Conservation (phyloP, 2,113 vertebrate genomes). For the Chitala chitala region DNA sequence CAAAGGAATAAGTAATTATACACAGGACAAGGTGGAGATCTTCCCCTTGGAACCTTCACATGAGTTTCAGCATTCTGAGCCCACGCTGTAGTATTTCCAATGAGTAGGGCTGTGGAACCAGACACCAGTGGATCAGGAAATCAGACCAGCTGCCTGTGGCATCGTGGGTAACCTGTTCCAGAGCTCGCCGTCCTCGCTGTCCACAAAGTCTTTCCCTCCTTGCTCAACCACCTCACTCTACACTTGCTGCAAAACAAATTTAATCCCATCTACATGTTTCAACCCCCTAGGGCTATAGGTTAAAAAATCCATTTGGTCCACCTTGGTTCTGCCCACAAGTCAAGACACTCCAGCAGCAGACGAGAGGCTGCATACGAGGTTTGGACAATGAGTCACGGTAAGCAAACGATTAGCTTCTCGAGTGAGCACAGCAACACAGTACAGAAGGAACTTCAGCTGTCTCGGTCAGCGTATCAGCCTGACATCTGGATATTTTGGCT, state of each 20-base stretch:
- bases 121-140: not conserved
- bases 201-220: not conserved
- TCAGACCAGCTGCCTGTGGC: not conserved
- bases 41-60: not conserved
- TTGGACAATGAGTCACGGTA: not conserved
- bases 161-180: not conserved
- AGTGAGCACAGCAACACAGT: not conserved
- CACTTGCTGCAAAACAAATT: not conserved
- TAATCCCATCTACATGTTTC: not conserved
- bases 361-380: no score
- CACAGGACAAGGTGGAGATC: not conserved
- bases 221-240: not conserved
- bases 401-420: not conserved
- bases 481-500: slow-evolving; percentile 38
- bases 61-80: not conserved
- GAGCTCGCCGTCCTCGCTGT: not conserved
- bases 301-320: not conserved
- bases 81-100: not conserved
- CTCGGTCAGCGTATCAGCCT: slow-evolving; percentile 1
- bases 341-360: not conserved
- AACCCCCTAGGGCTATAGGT: not conserved
- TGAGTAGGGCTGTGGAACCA: not conserved
- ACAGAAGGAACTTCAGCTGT: slow-evolving; percentile 27
- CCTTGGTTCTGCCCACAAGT: not conserved
- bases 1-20: not conserved